Evolutionary conservation across 2,888 invertebrate genomes (phyloP), one percentile per base, ranked within the genome.

Genomic region (Eurytoma californica): DNA sequence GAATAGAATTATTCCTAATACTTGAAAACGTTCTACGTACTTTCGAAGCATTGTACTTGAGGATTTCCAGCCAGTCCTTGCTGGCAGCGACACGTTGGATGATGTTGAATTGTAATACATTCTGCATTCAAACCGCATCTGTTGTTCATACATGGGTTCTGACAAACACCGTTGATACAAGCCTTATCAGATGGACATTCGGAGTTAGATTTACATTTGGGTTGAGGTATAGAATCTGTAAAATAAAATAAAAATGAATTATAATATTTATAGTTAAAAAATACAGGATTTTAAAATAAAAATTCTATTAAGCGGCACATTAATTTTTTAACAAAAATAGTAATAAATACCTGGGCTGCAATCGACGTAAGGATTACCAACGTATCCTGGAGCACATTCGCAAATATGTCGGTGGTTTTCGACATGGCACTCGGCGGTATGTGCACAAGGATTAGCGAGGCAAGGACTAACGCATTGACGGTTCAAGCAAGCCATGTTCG

Each of bases 21-120:
- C 61, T n/a, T 1, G 16, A 69, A 24, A 76, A 18, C 3, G 24
- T 18, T 65, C n/a, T 61, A 91, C 94, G 94, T 92, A 97, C 97
- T 96, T 92, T 94, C 95, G 88, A 95, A 96, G 87, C 97, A 97
- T 82, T 94, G 93, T 28, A 94, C 91, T 90, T 97, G 94, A 51
- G 97, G 97, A 90, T 97, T 95, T 81, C 97, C 97, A 72, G 96
- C 96, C 91, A 95, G 96, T 82, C 95, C 96, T 68, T 94, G 93
- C 20, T 95, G 95, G 88, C 97, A 97, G 86, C 93, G 93, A 90
- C 97, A 97, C 24, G 94, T 93, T 4, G 97, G 96, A 83, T 96
- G 94, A 87, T 96, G 97, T 84, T 94, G 93, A 63, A 92, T 92
- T 0, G 95, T 94, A 20, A 94, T 92, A 86, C 97, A 98, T 82